These are phyloP conservation scores for Arenicola marina DNA, from an alignment of 2,888 invertebrate species.

Conservation along the genomic window DNA sequence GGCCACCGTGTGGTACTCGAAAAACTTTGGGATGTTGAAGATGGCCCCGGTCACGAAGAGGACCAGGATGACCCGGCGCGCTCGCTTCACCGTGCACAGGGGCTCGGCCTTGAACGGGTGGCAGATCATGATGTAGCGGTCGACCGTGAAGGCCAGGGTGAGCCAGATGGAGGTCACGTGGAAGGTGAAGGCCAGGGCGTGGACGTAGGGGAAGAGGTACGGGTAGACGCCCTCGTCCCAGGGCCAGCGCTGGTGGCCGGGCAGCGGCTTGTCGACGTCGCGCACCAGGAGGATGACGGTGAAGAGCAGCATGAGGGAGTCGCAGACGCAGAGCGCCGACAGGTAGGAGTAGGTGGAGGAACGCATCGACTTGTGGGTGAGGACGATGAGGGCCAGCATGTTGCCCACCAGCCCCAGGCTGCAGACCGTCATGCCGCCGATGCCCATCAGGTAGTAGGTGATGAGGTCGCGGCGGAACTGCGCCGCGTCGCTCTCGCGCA, in stretches of 20 bases:
- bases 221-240: conserved; percentile 41
- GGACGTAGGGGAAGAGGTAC: conserved; percentile 53
- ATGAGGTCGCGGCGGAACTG: conserved; percentile 33
- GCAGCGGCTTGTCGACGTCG: conserved; percentile 39
- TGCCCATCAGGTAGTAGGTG: conserved; percentile 55
- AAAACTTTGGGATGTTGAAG: conserved; percentile 56
- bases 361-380: conserved; percentile 51
- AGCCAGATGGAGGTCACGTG: conserved; percentile 60
- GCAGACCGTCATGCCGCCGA: conserved; percentile 54
- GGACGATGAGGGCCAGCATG: conserved; percentile 53
- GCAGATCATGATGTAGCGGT: conserved; percentile 61
- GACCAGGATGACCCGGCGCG: conserved; percentile 46
- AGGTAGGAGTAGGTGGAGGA: conserved; percentile 59
- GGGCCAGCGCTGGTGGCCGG: conserved; percentile 14
- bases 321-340: conserved; percentile 55
- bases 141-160: conserved; percentile 59
- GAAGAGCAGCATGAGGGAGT: conserved; percentile 52
- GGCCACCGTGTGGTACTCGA: conserved; percentile 50
- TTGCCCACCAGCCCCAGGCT: conserved; percentile 57
- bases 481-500: background rate
- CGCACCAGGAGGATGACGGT: conserved; percentile 49
- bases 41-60: conserved; percentile 46
- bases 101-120: conserved; percentile 58
- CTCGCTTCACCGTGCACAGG: conserved; percentile 50
- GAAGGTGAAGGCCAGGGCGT: conserved; percentile 55